A percentile compares a stretch with the other conserved stretches of the same genome.
phyloP scores from a whole-genome alignment of 2,113 vertebrate species.

The Chloropsis hardwickii region DNA sequence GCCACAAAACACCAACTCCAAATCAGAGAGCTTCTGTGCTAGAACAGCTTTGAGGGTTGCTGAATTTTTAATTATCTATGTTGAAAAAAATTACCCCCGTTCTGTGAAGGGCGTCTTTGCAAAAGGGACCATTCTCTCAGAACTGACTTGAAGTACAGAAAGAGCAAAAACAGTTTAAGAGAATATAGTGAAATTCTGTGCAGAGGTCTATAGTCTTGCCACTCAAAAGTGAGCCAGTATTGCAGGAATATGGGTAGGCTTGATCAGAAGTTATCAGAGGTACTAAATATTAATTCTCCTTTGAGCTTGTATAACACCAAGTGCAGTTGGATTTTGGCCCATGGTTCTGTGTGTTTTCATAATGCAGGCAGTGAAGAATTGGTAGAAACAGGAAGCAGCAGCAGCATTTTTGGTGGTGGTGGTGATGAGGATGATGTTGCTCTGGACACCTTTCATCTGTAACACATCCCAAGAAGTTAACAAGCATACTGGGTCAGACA shows the following conservation, averaged over 20 bases:
- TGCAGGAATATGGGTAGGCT: background rate
- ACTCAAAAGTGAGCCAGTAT: background rate
- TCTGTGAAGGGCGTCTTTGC: background rate
- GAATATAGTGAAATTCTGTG: background rate
- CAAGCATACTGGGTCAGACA: background rate
- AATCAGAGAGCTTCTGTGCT: background rate
- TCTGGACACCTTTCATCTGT: background rate
- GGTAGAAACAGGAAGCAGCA: background rate
- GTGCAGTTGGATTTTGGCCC: background rate
- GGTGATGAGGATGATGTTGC: background rate
- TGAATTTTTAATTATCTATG: background rate
- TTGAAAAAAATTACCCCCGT: background rate
- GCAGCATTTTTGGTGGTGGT: background rate
- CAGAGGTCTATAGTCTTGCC: background rate
- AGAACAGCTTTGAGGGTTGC: background rate
- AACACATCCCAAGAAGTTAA: background rate
- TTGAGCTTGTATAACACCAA: background rate
- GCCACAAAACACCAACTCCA: slow-evolving; percentile 12
- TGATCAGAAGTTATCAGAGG: background rate
- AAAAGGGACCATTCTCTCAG: background rate
- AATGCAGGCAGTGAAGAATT: background rate
- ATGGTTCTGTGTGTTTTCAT: background rate
- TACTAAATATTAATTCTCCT: background rate
- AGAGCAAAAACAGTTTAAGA: slow-evolving; percentile 3
- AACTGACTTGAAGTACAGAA: background rate